Base-by-base conservation (phyloP, 1,140 invertebrate species). In the Megalonaias nervosa region DNA sequence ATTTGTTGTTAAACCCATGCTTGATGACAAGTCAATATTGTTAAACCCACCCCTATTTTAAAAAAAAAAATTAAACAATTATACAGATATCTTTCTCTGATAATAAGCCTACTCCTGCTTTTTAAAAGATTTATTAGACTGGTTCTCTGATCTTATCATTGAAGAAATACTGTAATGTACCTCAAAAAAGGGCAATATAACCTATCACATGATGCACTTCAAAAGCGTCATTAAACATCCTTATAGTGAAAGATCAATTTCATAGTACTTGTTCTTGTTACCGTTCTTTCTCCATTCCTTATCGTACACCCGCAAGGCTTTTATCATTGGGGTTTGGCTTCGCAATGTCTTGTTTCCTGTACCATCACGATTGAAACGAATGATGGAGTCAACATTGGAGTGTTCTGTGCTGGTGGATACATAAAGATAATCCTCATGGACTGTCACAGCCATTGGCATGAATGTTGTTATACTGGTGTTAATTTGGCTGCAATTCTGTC, bases 221-320 rank as follows among this genome's bases (percentile, higher is more conserved):
- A 67, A 26, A 16, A 26, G 19, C 48, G 1, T 15, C 13, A 2
- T 67, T 48, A 48, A 48, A 26, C 48, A 26, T 23, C 19, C 15
- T 23, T 26, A 4, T 67, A 67, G 1, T 26, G 19, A 31, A 31
- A 48, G 23, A 5, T 26, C 13, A 26, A 15, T 67, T 67, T 15
- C 17, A 26, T 67, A 19, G 17, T 13, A n/a, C 19, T 48, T 19
- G 11, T 67, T 67, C 19, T 19, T 14, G n/a, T 48, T 48, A 23
- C 26, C 17, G n/a, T 58, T 56, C 90, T 75, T 82, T 86, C 90
- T 95, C 94, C 65, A 93, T 87, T 90, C 87, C 38, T 93, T 92
- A 90, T 96, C 94, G 87, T 95, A 96, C 73, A 96, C 93, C 74
- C 93, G 92, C 79, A 96, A 88, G 55, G 94, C 93, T 77, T 94